phyloP scores from a whole-genome alignment of 92 coral and sea anemone genomes.

The Pocillopora meandrina region DNA sequence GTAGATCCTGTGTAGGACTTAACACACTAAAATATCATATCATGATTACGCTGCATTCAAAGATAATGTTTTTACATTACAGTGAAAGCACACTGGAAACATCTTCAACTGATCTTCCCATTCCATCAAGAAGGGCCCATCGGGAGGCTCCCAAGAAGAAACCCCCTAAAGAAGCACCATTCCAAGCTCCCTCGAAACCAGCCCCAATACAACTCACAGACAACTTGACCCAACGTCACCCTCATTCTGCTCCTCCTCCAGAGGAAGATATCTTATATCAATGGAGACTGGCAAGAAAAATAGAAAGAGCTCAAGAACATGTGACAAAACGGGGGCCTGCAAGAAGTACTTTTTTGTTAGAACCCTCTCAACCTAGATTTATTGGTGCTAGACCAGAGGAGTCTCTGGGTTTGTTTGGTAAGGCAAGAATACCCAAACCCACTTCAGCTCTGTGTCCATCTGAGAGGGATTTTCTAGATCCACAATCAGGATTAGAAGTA shows the following conservation, averaged over 20 bases:
- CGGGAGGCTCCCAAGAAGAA: background rate
- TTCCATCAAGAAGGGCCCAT: constrained; percentile 22
- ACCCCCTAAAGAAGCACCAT: constrained; percentile 1
- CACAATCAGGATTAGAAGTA: background rate
- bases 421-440: background rate
- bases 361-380: constrained; percentile 2
- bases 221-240: constrained; percentile 26
- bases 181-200: background rate
- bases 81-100: constrained; percentile 66
- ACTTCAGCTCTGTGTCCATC: background rate
- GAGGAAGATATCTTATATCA: constrained; percentile 98
- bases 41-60: background rate
- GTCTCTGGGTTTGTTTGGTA: background rate
- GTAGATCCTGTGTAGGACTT: too few species aligned
- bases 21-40: background rate
- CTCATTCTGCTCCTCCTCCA: constrained; percentile 65
- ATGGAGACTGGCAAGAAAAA: constrained; percentile 93
- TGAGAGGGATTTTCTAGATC: background rate
- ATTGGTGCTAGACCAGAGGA: background rate
- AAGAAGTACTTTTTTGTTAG: background rate
- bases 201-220: constrained; percentile 6
- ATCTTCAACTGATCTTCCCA: constrained; percentile 40
- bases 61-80: background rate
- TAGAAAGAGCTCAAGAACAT: constrained; percentile 89
- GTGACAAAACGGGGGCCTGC: constrained; percentile 37